Evolutionary conservation across 2,888 invertebrate species (phyloP).

Genomic region (Rotaria magnacalcarata): DNA sequence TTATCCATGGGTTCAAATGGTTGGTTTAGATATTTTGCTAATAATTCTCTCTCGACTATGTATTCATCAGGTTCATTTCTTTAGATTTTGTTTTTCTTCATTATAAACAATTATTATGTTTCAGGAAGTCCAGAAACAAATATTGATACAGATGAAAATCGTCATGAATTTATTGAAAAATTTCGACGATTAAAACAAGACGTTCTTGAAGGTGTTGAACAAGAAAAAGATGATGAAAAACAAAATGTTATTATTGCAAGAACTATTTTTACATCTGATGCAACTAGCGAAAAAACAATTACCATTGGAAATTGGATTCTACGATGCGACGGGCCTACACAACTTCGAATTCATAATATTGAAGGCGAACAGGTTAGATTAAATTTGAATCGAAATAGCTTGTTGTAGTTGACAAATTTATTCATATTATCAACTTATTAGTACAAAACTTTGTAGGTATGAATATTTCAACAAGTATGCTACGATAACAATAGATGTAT

Average conservation of each 20-base stretch:
- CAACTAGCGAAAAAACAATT: constrained; percentile 61
- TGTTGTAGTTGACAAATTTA: too few species aligned
- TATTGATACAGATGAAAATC: constrained; percentile 69
- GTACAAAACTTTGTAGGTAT: too few species aligned
- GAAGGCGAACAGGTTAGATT: constrained; percentile 74
- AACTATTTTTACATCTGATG: not conserved
- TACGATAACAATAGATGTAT: too few species aligned
- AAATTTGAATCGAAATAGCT: too few species aligned
- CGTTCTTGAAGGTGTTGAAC: not conserved
- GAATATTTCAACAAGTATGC: too few species aligned
- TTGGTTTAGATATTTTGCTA: constrained; percentile 94
- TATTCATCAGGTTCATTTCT: constrained; percentile 82
- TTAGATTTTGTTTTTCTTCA: not conserved
- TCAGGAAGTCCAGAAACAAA: constrained; percentile 24
- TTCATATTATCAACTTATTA: too few species aligned
- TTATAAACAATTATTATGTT: not conserved
- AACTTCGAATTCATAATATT: constrained; percentile 86
- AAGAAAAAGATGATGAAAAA: not conserved
- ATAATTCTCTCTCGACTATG: constrained; percentile 94
- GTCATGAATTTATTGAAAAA: constrained; percentile 92
- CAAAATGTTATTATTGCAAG: not conserved
- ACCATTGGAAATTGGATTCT: constrained; percentile 92
- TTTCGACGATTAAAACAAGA: constrained; percentile 77
- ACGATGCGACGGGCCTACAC: constrained; percentile 76
- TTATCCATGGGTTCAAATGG: constrained; percentile 95